Evolutionary conservation across 2,888 invertebrate species (phyloP).

Genomic region (Eumerus sabulonum): DNA sequence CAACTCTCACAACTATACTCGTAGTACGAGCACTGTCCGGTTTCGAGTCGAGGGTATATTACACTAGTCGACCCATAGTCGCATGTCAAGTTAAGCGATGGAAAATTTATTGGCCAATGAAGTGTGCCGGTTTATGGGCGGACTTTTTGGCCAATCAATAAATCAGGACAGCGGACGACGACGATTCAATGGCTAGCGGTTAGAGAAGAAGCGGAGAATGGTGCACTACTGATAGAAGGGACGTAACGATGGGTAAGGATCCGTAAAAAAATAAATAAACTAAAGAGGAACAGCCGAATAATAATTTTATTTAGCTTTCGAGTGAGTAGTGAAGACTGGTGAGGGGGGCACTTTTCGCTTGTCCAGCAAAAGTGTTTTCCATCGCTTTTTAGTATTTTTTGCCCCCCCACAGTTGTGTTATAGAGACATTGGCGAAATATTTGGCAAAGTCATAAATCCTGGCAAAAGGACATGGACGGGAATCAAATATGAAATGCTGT

Average conservation of each 20-base stretch:
- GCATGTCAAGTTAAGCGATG: slow-evolving; percentile 60
- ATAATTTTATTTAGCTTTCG: slow-evolving; percentile 60
- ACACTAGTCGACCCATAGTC: slow-evolving; percentile 20
- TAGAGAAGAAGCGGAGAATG: too few species aligned
- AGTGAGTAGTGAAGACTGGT: slow-evolving; percentile 1
- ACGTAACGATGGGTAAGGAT: not conserved
- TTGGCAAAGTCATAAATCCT: slow-evolving; percentile 65
- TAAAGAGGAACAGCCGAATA: slow-evolving; percentile 62
- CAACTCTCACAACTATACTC: too few species aligned
- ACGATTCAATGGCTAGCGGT: not conserved
- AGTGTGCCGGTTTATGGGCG: slow-evolving; percentile 65
- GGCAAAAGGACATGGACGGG: slow-evolving; percentile 63
- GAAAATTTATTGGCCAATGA: slow-evolving; percentile 67
- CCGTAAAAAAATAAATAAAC: too few species aligned
- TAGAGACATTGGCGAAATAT: slow-evolving; percentile 64
- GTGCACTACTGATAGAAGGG: too few species aligned
- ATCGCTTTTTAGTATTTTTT: slow-evolving; percentile 1
- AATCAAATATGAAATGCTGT: slow-evolving; percentile 68
- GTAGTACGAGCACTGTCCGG: too few species aligned
- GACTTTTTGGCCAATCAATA: slow-evolving; percentile 67
- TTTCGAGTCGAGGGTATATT: not conserved
- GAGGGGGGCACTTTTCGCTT: slow-evolving; percentile 48
- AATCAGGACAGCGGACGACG: slow-evolving; percentile 45
- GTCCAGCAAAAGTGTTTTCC: slow-evolving; percentile 61
- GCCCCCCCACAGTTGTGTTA: not conserved